Evolutionary conservation across 64 coral and sea anemone genomes (phyloP).

Genomic region (Actinia tenebrosa): DNA sequence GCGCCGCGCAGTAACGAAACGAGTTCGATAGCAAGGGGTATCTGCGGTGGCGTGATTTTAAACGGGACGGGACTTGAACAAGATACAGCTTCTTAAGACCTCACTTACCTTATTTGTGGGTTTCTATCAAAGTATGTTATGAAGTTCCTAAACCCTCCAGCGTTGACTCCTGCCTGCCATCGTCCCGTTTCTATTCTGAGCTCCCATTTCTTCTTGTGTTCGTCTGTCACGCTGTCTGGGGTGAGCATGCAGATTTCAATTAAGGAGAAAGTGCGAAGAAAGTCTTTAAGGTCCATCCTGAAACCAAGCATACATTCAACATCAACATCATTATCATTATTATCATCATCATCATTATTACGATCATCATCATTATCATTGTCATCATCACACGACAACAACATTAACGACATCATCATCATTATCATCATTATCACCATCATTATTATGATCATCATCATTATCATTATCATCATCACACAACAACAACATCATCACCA

Average conservation of each 20-base stretch:
- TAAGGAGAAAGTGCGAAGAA: conserved; percentile 55
- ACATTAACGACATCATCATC: neutral
- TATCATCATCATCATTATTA: neutral
- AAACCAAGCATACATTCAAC: neutral
- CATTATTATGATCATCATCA: neutral
- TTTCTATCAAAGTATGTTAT: conserved; percentile 73
- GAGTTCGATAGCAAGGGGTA: too few relatives aligned
- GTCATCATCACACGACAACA: too few relatives aligned
- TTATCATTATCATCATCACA: neutral
- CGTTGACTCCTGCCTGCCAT: conserved; percentile 67
- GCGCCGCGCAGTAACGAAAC: too few relatives aligned
- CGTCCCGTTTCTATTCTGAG: conserved; percentile 54
- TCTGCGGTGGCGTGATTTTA: neutral
- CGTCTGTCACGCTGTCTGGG: conserved; percentile 51
- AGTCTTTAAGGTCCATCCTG: conserved; percentile 85
- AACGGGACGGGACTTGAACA: neutral
- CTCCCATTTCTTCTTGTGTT: conserved; percentile 65
- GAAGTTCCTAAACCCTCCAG: conserved; percentile 75
- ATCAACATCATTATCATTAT: neutral
- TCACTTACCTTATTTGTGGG: conserved; percentile 68
- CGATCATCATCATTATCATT: neutral
- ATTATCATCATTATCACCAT: neutral
- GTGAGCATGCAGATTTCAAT: conserved; percentile 90
- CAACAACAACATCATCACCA: neutral
- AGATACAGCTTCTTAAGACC: neutral